Evolutionary conservation across 2,888 invertebrate genomes (phyloP).

Genomic region (Trichopoda pennipes): DNA sequence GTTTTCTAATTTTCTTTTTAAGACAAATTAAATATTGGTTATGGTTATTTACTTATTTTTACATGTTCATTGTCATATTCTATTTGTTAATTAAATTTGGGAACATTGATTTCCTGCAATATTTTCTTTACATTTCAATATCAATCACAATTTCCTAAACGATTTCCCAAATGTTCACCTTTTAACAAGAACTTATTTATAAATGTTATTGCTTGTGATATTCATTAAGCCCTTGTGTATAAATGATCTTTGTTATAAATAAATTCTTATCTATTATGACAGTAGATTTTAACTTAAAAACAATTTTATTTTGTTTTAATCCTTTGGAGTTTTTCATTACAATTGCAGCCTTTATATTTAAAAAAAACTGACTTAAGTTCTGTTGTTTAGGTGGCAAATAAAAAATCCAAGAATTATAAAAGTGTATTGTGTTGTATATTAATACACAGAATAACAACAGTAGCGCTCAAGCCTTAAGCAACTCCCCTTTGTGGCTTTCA

Average conservation of each 20-base stretch:
- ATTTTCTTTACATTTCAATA: slow-evolving; percentile 23
- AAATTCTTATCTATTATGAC: slow-evolving; percentile 39
- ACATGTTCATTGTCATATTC: too few species aligned
- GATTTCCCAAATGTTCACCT: slow-evolving; percentile 7
- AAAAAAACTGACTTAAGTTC: slow-evolving; percentile 53
- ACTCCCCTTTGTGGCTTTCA: slow-evolving; percentile 33
- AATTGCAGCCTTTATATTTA: slow-evolving; percentile 23
- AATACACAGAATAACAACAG: slow-evolving; percentile 45
- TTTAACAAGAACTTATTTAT: not conserved
- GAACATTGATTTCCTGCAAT: slow-evolving; percentile 18
- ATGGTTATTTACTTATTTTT: not conserved
- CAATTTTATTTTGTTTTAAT: not conserved
- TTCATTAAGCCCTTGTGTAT: not conserved
- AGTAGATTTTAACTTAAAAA: slow-evolving; percentile 42
- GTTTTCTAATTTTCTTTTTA: not conserved
- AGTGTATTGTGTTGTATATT: slow-evolving; percentile 18
- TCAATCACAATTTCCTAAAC: slow-evolving; percentile 10
- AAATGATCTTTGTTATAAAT: slow-evolving; percentile 8
- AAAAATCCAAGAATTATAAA: not conserved
- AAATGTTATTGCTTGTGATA: not conserved
- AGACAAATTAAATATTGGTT: too few species aligned
- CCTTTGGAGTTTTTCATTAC: slow-evolving; percentile 15
- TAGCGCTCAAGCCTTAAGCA: slow-evolving; percentile 56
- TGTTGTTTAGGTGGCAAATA: slow-evolving; percentile 48
- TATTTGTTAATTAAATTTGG: slow-evolving; percentile 13